These are phyloP conservation scores for Kryptolebias ocellatus DNA, from an alignment of 2,797 vertebrate species.

Conservation along the genomic window DNA sequence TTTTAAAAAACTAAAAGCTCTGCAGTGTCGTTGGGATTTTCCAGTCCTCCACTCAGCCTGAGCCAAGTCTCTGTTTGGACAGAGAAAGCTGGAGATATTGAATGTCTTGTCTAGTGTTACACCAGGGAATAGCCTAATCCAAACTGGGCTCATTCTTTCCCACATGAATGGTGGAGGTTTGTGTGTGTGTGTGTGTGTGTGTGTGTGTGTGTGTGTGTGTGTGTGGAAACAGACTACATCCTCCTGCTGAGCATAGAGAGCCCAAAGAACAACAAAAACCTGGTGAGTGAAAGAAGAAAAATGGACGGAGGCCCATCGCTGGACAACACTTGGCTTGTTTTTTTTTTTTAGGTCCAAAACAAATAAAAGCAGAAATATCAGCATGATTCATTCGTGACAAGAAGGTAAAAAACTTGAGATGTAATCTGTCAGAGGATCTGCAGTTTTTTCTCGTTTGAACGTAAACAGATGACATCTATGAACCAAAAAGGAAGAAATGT, in stretches of 20 bases:
- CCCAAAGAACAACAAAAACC: constrained; percentile 75
- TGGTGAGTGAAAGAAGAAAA: constrained; percentile 76
- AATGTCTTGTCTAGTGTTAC: constrained; percentile 86
- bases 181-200: constrained; percentile 26
- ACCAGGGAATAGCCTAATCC: constrained; percentile 83
- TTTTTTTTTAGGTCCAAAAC: constrained; percentile 45
- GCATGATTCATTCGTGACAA: neutral
- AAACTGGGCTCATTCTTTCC: constrained; percentile 84
- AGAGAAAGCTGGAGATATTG: constrained; percentile 81
- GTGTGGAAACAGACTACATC: constrained; percentile 82
- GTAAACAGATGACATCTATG: neutral
- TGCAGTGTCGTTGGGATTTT: constrained; percentile 76
- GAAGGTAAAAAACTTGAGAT: no score
- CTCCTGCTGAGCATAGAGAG: constrained; percentile 77
- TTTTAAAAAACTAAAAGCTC: constrained; percentile 55
- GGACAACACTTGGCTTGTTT: constrained; percentile 68
- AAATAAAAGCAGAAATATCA: constrained; percentile 29
- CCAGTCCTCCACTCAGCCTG: constrained; percentile 63
- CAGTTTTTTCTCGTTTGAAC: neutral
- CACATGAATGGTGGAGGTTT: constrained; percentile 82
- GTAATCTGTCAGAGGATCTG: constrained; percentile 1
- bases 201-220: constrained; percentile 38
- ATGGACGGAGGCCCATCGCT: constrained; percentile 71
- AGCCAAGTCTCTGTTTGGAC: constrained; percentile 79
- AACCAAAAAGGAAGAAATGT: no score